A percentile compares a stretch with the other conserved stretches of the same genome.
These are phyloP conservation scores for Morinoia aosen DNA, from an alignment of 2,888 invertebrate genomes.

Conservation along the genomic window DNA sequence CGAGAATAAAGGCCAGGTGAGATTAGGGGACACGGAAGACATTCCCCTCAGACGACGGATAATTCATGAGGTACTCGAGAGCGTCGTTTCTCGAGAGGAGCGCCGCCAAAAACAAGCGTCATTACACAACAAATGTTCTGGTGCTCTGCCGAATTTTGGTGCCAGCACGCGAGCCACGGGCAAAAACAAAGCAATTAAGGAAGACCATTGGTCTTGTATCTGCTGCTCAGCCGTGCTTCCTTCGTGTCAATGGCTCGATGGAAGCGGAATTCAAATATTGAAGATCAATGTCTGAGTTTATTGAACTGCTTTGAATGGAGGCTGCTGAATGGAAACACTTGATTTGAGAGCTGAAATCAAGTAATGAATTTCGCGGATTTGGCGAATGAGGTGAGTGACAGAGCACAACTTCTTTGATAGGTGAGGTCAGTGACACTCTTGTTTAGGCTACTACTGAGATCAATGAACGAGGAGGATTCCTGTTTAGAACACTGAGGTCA, in stretches of 20 bases:
- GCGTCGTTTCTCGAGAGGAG: neutral
- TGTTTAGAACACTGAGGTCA: neutral
- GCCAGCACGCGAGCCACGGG: neutral
- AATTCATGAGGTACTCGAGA: slow-evolving; percentile 29
- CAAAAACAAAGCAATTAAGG: slow-evolving; percentile 3
- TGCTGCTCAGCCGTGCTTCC: neutral
- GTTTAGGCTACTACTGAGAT: no score
- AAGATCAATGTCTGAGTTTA: neutral
- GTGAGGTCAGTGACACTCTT: no score
- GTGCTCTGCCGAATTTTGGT: neutral
- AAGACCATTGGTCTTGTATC: neutral
- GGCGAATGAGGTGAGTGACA: no score
- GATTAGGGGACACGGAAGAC: neutral
- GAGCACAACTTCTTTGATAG: no score
- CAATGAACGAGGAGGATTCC: neutral
- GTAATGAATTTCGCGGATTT: no score
- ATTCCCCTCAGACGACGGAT: neutral
- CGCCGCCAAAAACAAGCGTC: slow-evolving; percentile 27
- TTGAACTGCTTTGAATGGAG: no score
- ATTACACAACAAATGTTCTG: neutral
- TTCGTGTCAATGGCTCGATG: neutral
- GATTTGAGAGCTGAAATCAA: no score
- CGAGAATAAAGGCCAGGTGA: neutral
- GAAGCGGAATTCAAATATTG: neutral
- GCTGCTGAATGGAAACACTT: no score